Evolutionary conservation across 2,113 vertebrate genomes (phyloP).

Genomic region (Neolamprologus sp.): DNA sequence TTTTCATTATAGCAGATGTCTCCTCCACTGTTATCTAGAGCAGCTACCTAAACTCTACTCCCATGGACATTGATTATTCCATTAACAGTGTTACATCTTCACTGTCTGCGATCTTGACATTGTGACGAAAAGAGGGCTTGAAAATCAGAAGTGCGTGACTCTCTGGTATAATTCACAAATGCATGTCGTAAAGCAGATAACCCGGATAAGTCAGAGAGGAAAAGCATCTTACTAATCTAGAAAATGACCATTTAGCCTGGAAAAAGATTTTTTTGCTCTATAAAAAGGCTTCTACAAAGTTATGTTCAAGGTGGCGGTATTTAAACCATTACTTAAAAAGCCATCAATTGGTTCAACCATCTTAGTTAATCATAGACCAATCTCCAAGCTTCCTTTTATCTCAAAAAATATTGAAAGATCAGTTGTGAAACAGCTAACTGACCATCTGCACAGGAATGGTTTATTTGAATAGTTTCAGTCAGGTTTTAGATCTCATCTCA

Average conservation of each 20-base stretch:
- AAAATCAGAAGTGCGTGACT: not conserved
- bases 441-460: not conserved
- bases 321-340: not conserved
- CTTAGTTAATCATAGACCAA: not conserved
- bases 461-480: not conserved
- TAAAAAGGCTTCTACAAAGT: not conserved
- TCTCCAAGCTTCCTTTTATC: not conserved
- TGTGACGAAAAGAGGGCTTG: not conserved
- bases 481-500: not conserved
- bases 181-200: not conserved
- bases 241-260: not conserved
- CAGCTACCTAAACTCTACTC: not conserved
- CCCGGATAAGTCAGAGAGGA: not conserved
- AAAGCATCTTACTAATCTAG: not conserved
- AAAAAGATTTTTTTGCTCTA: not conserved
- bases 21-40: not conserved
- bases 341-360: not conserved
- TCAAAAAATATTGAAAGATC: not conserved
- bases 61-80: not conserved
- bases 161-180: not conserved
- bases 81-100: rapidly evolving
- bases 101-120: not conserved
- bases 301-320: not conserved
- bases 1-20: not conserved
- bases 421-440: not conserved